Evolutionary conservation across 2,797 vertebrate species (phyloP).

Genomic region (Mastacembelus armatus): DNA sequence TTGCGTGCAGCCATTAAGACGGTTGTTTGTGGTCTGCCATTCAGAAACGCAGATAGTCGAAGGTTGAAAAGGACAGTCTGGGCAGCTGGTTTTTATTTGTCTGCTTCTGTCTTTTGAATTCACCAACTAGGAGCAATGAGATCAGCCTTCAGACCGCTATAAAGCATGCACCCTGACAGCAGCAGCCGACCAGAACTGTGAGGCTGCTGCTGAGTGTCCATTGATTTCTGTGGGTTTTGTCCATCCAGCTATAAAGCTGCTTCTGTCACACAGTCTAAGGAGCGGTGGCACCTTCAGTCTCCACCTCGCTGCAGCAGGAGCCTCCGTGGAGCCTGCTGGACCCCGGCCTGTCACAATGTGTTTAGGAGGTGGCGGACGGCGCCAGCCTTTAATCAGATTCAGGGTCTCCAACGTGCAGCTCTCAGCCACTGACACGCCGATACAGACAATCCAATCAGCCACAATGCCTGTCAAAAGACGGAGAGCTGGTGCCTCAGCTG

Average conservation of each 20-base stretch:
- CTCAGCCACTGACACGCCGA: constrained; percentile 59
- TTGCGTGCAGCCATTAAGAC: constrained; percentile 23
- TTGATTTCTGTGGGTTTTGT: constrained; percentile 57
- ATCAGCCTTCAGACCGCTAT: constrained; percentile 34
- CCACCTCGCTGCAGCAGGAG: constrained; percentile 41
- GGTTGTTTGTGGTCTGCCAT: constrained; percentile 36
- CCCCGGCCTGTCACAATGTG: constrained; percentile 76
- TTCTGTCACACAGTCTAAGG: constrained; percentile 55
- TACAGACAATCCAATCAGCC: constrained; percentile 78
- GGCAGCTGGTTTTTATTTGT: constrained; percentile 10
- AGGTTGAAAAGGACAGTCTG: constrained; percentile 39
- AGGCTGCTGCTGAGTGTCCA: constrained; percentile 16
- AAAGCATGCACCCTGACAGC: constrained; percentile 2
- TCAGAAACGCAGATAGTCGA: constrained; percentile 27
- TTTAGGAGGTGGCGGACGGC: constrained; percentile 59
- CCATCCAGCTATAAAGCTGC: constrained; percentile 34
- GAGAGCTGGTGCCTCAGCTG: constrained; percentile 24
- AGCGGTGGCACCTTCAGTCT: constrained; percentile 48
- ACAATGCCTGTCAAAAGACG: constrained; percentile 68
- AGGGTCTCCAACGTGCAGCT: constrained; percentile 59
- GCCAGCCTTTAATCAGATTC: constrained; percentile 74
- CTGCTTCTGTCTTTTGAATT: neutral
- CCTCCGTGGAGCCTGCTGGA: constrained; percentile 48
- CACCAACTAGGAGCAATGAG: constrained; percentile 30
- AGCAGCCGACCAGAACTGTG: constrained; percentile 8